Evolutionary conservation across 1,140 invertebrate species (phyloP), one percentile per base, ranked within the genome.

Genomic region (Ceratitis capitata): DNA sequence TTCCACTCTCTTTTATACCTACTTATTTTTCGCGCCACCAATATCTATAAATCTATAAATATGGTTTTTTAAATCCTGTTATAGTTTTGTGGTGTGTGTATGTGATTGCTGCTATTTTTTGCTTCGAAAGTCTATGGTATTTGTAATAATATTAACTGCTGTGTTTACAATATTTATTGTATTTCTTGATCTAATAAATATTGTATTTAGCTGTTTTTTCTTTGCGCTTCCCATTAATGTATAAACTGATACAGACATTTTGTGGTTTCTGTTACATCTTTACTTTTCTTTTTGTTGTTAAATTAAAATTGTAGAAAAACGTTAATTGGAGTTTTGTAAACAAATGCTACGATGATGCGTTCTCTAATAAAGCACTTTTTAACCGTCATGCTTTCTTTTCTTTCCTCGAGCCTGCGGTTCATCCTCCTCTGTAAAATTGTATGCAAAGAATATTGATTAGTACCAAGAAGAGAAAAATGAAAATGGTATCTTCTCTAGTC

Each of bases 321-420:
- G 88, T 89, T 90, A 89, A 88, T 90, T 87, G 89, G 84, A 85
- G 61, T 86, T 85, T 86, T 85, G 85, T 87, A 78, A 83, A 64
- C 85, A 51, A 86, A 82, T 86, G 69, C 61, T 74, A 85, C 32
- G 86, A 86, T 56, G 85, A 83, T 87, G 87, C 87, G 85, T 86
- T 86, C 26, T 85, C 64, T 47, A 88, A 42, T 86, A 51, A 87
- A 86, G 87, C 74, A 56, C 45, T 86, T 29, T 61, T 88, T 91
- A 91, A 88, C 89, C 90, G 86, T 95, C 95, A 88, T 94, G 93
- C 93, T 96, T 96, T 94, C 95, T 94, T 89, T 95, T 96, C 90
- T 95, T 95, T 84, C 95, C 95, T 92, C 94, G 92, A 74, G 93
- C 93, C 87, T 93, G 93, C 88, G 93, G 91, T 85, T 94, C 93